These are phyloP conservation scores for Danio choprae DNA, from an alignment of 2,797 vertebrate species.

Conservation along the genomic window DNA sequence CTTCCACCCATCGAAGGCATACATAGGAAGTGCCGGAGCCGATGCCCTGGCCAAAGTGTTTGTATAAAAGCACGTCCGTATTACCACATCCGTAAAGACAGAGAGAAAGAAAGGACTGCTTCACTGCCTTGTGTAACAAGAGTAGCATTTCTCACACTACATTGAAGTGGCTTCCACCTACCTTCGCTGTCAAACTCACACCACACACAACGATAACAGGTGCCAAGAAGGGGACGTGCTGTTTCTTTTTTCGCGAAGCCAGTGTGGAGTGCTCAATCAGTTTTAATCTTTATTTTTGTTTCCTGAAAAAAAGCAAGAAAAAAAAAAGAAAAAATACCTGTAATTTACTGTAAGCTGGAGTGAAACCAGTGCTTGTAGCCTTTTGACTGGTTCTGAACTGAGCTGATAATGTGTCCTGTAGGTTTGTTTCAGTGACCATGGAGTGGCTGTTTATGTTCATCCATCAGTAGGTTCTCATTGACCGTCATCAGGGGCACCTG, in stretches of 20 bases:
- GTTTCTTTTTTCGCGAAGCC: slow-evolving; percentile 35
- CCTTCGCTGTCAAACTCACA: slow-evolving; percentile 44
- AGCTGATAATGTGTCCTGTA: slow-evolving; percentile 81
- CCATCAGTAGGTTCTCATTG: slow-evolving; percentile 76
- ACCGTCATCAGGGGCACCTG: slow-evolving; percentile 82
- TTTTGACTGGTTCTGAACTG: slow-evolving; percentile 80
- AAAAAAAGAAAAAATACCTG: slow-evolving; percentile 78
- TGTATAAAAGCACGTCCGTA: slow-evolving; percentile 81
- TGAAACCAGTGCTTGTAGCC: slow-evolving; percentile 79
- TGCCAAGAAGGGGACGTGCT: slow-evolving; percentile 35
- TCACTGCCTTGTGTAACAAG: slow-evolving; percentile 83
- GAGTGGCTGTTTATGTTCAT: slow-evolving; percentile 79
- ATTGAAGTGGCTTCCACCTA: slow-evolving; percentile 71
- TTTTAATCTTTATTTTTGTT: slow-evolving; percentile 70
- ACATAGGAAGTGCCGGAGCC: slow-evolving; percentile 96
- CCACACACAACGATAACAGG: slow-evolving; percentile 28
- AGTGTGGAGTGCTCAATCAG: slow-evolving; percentile 65
- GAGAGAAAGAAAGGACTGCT: slow-evolving; percentile 72
- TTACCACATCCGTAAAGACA: slow-evolving; percentile 20
- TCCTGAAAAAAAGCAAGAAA: slow-evolving; percentile 59
- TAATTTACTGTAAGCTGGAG: slow-evolving; percentile 85
- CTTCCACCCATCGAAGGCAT: slow-evolving; percentile 99
- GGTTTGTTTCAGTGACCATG: slow-evolving; percentile 82
- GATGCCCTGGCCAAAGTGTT: slow-evolving; percentile 98
- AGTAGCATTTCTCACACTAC: slow-evolving; percentile 83